phyloP scores from a whole-genome alignment of 2,888 invertebrate genomes.

The Pasiphila rectangulata region DNA sequence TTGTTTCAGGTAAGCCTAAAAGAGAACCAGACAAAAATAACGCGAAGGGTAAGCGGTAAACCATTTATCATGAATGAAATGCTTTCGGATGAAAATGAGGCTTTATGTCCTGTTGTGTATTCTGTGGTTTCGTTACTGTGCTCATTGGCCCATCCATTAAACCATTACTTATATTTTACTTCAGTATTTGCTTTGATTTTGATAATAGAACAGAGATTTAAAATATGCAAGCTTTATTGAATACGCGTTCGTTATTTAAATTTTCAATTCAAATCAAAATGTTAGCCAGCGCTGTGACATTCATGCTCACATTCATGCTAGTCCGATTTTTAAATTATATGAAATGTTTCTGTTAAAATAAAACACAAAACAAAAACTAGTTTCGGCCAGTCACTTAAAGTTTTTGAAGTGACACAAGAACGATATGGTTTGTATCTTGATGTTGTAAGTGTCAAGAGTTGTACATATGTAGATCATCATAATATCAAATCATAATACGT shows the following conservation, averaged over 20 bases:
- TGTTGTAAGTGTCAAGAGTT: too few relatives aligned
- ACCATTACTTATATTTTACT: slow-evolving; percentile 13
- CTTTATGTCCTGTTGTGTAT: not conserved
- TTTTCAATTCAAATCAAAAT: too few relatives aligned
- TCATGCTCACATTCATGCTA: too few relatives aligned
- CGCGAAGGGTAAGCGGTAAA: slow-evolving; percentile 40
- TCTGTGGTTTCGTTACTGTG: slow-evolving; percentile 39
- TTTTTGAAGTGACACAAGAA: too few relatives aligned
- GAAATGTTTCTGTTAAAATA: too few relatives aligned
- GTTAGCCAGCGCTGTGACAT: too few relatives aligned
- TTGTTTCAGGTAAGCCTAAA: slow-evolving; percentile 48
- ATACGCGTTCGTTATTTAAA: not conserved
- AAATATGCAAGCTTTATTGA: not conserved
- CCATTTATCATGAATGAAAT: slow-evolving; percentile 47
- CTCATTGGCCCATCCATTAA: slow-evolving; percentile 42
- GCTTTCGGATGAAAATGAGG: slow-evolving; percentile 40
- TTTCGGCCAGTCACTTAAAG: too few relatives aligned
- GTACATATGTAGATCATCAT: too few relatives aligned
- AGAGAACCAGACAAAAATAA: slow-evolving; percentile 36
- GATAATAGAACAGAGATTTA: slow-evolving; percentile 16
- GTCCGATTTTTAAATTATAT: too few relatives aligned
- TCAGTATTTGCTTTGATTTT: slow-evolving; percentile 40
- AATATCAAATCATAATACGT: too few relatives aligned
- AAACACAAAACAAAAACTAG: too few relatives aligned
- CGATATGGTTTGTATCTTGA: too few relatives aligned